Base-by-base conservation (phyloP, 2,888 invertebrate genomes). In the Gastrophysa polygoni region DNA sequence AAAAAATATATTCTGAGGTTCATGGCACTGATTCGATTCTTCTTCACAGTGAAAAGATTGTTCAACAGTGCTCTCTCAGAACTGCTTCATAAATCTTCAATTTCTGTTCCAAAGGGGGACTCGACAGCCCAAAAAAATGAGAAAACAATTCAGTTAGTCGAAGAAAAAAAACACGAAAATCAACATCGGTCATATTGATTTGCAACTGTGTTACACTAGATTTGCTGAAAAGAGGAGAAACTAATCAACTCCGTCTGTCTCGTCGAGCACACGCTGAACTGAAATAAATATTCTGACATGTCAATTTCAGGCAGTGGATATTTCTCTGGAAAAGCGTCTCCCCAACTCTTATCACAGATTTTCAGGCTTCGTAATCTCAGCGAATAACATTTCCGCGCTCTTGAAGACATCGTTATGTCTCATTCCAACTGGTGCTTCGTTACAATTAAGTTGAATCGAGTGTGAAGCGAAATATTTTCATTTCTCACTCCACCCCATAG, bases 331-430 rank as follows among this genome's bases (percentile, higher is more conserved):
- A 38, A 14, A 6, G 14, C 14, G 4, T 2, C 14, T 38, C 16
- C 54, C 43, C 43, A 4, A 14, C 17, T 43, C 54, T 54, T 54
- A 54, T 54, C 54, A 54, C 24, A 1, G 24, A 7, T 16, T 54
- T 11, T 24, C 54, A 54, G 54, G 44, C 54, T 24, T 54, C 43
- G 8, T 43, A 43, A 54, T 54, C 24, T 43, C 21, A 1, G 44
- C 16, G 21, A 54, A 54, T 38, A 38, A 38, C 38, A 38, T 14
- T 14, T 3, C 14, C 38, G n/a, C 38, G 10, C n/a, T n/a, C 38
- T 38, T 38, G 4, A 14, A 14, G 14, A 4, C 6, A n/a, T 38
- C 38, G 14, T 14, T 38, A 38, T 38, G 38, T 14, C 38, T n/a
- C 38, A 38, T 14, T 38, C 14, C 38, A 2, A 38, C 38, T 38